Base-by-base conservation (phyloP, 2,888 invertebrate genomes). In the Drosophila stalkeri region DNA sequence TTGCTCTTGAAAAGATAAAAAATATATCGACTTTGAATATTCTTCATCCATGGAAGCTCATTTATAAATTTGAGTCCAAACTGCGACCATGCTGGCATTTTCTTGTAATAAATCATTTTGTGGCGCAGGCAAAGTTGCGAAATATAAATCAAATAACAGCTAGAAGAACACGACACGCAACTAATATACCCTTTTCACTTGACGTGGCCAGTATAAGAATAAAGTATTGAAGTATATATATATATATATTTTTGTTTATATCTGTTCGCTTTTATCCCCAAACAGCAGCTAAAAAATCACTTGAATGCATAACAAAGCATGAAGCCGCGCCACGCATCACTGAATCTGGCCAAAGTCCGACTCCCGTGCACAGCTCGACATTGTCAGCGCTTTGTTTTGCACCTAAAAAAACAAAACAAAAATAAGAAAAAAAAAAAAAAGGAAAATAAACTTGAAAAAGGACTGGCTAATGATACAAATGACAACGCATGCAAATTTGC, bases 301-400 rank as follows among this genome's bases (percentile, higher is more conserved):
- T 75, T 49, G 65, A 78, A 75, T 74, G 81, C 64, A 83, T 81
- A 83, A 75, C 72, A 63, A 76, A 78, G 84, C 85, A 69, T 72
- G 71, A 78, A 72, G 68, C 73, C 65, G 56, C 39, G 54, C 64
- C 57, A 66, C 74, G 70, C 76, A 70, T 80, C 77, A 73, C 43
- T 61, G 69, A 75, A 20, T 72, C 49, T 39, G 61, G 39, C 27
- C 43, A 55, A 64, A 56, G 60, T 57, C 77, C 59, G 18, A 59
- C 57, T 51, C 52, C 63, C 46, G 41, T 27, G 77, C 35, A 57
- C 49, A 64, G 57, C 61, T 54, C 49, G 18, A 60, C 55, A 55
- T 47, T 62, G 62, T 60, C 69, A 47, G 56, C 56, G 44, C 57
- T 61, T 57, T 74, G 66, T 66, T 60, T 41, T 31, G 16, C 46